These are phyloP conservation scores for Coregonus sp. DNA, from an alignment of 2,797 vertebrate genomes.

Conservation along the genomic window DNA sequence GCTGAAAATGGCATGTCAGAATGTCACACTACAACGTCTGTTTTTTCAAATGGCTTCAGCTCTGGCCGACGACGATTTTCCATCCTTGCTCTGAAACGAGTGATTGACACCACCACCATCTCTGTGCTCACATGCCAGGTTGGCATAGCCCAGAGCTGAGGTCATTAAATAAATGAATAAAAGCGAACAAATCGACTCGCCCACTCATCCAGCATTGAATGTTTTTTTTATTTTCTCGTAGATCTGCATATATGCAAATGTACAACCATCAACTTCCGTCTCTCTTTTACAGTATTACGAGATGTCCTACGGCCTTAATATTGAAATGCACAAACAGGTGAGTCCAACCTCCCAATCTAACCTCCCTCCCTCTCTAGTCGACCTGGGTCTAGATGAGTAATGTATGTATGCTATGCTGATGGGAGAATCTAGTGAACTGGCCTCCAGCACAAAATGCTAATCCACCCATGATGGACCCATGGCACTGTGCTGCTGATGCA, in stretches of 20 bases:
- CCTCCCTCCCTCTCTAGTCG: neutral
- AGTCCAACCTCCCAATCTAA: conserved; percentile 41
- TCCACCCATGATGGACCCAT: conserved; percentile 34
- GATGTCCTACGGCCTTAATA: conserved; percentile 83
- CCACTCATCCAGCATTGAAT: neutral
- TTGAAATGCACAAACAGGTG: conserved; percentile 83
- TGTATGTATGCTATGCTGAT: conserved; percentile 1
- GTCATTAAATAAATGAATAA: neutral
- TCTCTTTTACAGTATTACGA: conserved; percentile 34
- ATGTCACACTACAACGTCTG: conserved; percentile 67
- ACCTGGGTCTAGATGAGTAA: conserved; percentile 10
- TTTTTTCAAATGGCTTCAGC: conserved; percentile 65
- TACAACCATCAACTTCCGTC: neutral
- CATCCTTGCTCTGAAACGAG: conserved; percentile 14
- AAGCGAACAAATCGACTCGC: neutral
- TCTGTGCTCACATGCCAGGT: conserved; percentile 25
- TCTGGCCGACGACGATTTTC: conserved; percentile 39
- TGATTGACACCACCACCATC: conserved; percentile 27
- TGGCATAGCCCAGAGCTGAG: conserved; percentile 11
- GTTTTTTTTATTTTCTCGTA: neutral
- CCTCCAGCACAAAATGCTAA: neutral
- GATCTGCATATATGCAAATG: neutral
- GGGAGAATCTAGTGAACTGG: conserved; percentile 17
- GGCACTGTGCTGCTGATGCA: conserved; percentile 39
- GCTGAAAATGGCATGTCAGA: conserved; percentile 74